Percentiles rank a stretch among this genome's conserved stretches.
Evolutionary conservation across 2,797 vertebrate genomes (phyloP).

Genomic region (Luscinia megarhynchos): DNA sequence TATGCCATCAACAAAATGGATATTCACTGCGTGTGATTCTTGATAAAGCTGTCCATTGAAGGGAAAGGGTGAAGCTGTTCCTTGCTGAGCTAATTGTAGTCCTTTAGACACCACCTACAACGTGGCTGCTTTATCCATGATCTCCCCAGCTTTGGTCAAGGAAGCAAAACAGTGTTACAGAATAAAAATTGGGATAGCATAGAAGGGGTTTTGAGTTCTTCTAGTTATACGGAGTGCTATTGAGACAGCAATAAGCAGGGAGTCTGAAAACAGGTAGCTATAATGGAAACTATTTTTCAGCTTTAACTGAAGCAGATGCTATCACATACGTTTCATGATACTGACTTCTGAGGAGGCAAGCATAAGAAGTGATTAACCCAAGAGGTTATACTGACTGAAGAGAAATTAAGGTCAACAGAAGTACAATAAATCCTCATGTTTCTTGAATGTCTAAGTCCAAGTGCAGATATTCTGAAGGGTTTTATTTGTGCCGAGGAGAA

Average conservation of each 20-base stretch:
- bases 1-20: neutral
- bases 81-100: neutral
- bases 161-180: neutral
- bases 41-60: neutral
- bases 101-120: neutral
- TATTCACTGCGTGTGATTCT: neutral
- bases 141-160: neutral
- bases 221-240: neutral
- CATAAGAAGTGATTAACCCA: slow-evolving; percentile 48
- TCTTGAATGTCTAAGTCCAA: neutral
- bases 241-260: neutral
- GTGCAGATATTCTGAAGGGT: neutral
- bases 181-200: neutral
- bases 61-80: neutral
- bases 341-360: slow-evolving; percentile 1
- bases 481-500: neutral
- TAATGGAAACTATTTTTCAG: slow-evolving; percentile 62
- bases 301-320: neutral
- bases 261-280: neutral
- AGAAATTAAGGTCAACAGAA: slow-evolving; percentile 51
- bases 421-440: slow-evolving; percentile 12
- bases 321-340: neutral
- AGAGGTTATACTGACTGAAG: slow-evolving; percentile 11
- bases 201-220: neutral
- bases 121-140: neutral